These are phyloP conservation scores for Tenualosa thibaudeaui DNA, from an alignment of 2,797 vertebrate species.

Conservation along the genomic window DNA sequence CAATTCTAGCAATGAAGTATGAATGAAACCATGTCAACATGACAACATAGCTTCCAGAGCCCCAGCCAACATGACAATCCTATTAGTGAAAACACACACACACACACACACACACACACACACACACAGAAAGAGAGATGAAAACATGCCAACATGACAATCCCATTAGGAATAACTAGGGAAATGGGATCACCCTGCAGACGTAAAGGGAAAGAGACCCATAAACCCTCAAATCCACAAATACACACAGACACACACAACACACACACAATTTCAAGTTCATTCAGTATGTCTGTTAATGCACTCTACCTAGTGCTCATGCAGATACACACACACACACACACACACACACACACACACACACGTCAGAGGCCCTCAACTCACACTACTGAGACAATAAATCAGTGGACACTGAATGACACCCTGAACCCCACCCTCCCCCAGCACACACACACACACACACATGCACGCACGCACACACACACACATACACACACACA, in stretches of 20 bases:
- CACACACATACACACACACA: not conserved
- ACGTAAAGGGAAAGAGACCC: conserved; percentile 21
- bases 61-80: conserved; percentile 11
- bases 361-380: not conserved
- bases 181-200: conserved; percentile 31
- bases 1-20: conserved; percentile 28
- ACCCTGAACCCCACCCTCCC: not conserved
- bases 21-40: conserved; percentile 27
- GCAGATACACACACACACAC: not conserved
- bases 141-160: not conserved
- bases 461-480: not conserved
- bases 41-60: conserved; percentile 7
- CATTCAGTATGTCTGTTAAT: no score
- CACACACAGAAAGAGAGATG: not conserved
- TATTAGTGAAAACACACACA: conserved; percentile 1
- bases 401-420: not conserved
- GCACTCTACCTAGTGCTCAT: no score
- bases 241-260: no score
- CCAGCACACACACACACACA: not conserved
- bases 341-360: not conserved
- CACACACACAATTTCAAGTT: not conserved
- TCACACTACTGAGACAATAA: no score
- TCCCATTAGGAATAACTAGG: conserved; percentile 28
- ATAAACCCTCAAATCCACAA: no score
- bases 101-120: conserved; percentile 7